A percentile compares a stretch with the other conserved stretches of the same genome.
phyloP scores from a whole-genome alignment of 2,888 invertebrate species.

The Achlya flavicornis region DNA sequence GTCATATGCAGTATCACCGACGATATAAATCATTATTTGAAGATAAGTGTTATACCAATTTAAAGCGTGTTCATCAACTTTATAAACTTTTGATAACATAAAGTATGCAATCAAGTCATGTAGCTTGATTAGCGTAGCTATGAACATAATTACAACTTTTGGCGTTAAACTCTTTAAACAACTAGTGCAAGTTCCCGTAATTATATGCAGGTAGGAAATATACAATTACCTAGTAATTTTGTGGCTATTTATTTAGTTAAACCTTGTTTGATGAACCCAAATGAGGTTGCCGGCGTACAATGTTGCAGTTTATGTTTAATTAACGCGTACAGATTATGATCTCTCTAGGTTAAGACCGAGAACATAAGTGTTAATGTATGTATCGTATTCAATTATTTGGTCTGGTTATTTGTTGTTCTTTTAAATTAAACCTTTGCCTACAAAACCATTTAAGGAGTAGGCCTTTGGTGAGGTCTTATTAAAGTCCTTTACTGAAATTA shows the following conservation, averaged over 20 bases:
- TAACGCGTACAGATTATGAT: slow-evolving; percentile 61
- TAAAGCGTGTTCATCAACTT: neutral
- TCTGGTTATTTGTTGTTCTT: slow-evolving; percentile 25
- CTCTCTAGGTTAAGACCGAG: slow-evolving; percentile 76
- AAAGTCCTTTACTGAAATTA: too few species aligned
- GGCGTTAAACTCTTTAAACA: neutral
- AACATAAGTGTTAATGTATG: slow-evolving; percentile 40
- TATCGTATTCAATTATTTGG: slow-evolving; percentile 40
- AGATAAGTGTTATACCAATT: too few species aligned
- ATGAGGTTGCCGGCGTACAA: slow-evolving; percentile 56
- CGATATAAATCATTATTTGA: too few species aligned
- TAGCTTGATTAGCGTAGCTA: neutral
- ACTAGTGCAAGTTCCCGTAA: neutral
- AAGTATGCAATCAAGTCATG: neutral
- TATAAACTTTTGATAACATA: neutral
- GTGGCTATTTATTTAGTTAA: slow-evolving; percentile 44
- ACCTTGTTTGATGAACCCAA: slow-evolving; percentile 58
- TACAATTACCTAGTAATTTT: slow-evolving; percentile 36
- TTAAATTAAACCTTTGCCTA: neutral
- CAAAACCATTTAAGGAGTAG: too few species aligned
- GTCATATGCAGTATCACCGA: too few species aligned
- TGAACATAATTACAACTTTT: neutral
- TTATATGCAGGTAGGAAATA: slow-evolving; percentile 36
- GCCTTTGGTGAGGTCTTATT: too few species aligned
- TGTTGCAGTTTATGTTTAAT: slow-evolving; percentile 59